Percentiles rank a stretch among this genome's conserved stretches.
These are phyloP conservation scores for Sylvicapra grimmia DNA, from an alignment of 2,113 vertebrate genomes.

Conservation along the genomic window DNA sequence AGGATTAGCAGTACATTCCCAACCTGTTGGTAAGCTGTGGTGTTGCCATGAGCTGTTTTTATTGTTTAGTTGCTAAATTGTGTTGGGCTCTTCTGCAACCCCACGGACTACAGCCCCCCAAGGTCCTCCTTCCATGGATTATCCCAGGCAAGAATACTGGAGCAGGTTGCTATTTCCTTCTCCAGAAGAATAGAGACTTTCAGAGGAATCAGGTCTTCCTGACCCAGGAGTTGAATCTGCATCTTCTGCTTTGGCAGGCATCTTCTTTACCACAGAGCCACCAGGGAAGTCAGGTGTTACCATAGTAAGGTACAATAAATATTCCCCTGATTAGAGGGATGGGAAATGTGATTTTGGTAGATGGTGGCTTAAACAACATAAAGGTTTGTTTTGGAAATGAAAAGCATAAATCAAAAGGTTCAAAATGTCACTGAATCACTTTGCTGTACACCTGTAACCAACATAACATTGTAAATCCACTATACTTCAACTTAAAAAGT, in stretches of 20 bases:
- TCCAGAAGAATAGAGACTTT: not conserved
- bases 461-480: not conserved
- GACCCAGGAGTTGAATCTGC: not conserved
- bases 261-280: not conserved
- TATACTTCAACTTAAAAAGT: not conserved
- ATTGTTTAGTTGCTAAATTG: not conserved
- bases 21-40: not conserved
- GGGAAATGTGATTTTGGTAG: not conserved
- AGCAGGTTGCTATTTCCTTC: not conserved
- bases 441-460: not conserved
- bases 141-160: not conserved
- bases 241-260: not conserved
- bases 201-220: not conserved
- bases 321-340: not conserved
- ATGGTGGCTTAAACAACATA: not conserved
- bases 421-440: not conserved
- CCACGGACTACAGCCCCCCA: not conserved
- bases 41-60: not conserved
- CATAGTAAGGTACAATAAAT: not conserved
- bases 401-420: not conserved
- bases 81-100: not conserved
- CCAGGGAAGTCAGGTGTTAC: not conserved
- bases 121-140: not conserved
- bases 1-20: not conserved
- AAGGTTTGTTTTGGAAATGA: not conserved